A percentile compares a stretch with the other conserved stretches of the same genome.
These are phyloP conservation scores for Rhagoletis zephyria DNA, from an alignment of 1,140 invertebrate genomes.

Conservation along the genomic window DNA sequence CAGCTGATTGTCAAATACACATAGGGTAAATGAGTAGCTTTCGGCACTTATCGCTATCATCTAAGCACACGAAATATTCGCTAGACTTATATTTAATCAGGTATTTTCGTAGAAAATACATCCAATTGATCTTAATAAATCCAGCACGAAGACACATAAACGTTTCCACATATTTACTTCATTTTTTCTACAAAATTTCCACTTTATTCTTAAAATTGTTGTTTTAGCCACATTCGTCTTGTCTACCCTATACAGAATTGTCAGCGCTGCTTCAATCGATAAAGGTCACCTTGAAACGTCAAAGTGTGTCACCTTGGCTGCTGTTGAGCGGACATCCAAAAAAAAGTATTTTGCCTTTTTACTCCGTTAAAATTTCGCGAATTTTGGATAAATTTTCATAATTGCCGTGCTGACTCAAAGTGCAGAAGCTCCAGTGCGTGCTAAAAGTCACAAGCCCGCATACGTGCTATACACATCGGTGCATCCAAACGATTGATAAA, in stretches of 20 bases:
- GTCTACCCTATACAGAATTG: not conserved
- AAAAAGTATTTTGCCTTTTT: constrained; percentile 25
- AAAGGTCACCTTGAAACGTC: constrained; percentile 59
- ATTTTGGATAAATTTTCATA: constrained; percentile 52
- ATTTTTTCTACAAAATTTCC: not conserved
- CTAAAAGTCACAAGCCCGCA: constrained; percentile 11
- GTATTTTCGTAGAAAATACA: not conserved
- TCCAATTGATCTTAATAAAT: too few species aligned
- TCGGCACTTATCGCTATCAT: not conserved
- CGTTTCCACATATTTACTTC: too few species aligned
- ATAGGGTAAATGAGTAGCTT: not conserved
- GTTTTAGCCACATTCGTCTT: not conserved
- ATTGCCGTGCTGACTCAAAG: constrained; percentile 31
- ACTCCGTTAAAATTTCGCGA: constrained; percentile 55
- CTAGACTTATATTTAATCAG: not conserved
- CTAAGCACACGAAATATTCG: too few species aligned
- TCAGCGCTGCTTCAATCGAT: constrained; percentile 53
- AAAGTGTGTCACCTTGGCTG: constrained; percentile 58
- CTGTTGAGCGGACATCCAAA: constrained; percentile 51
- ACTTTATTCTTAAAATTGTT: not conserved
- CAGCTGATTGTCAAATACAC: constrained; percentile 28
- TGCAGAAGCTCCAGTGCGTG: constrained; percentile 4
- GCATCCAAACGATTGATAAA: not conserved
- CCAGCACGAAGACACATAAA: too few species aligned
- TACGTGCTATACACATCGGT: not conserved